Base-by-base conservation (phyloP, 2,113 vertebrate genomes). In the Pyxicephalus adspersus region DNA sequence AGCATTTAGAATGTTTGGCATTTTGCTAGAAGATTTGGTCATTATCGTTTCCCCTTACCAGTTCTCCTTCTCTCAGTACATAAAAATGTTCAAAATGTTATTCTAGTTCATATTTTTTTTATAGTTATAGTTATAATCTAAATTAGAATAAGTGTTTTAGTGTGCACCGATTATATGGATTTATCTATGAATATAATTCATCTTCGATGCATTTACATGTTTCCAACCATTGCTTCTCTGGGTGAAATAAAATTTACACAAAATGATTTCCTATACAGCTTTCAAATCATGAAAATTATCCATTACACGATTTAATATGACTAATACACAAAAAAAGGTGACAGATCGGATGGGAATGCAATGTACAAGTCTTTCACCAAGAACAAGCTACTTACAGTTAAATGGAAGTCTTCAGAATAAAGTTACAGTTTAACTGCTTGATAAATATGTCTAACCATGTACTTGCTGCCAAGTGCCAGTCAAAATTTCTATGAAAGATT, bases 401-500 rank as follows among this genome's bases (percentile, higher is more conserved):
- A 50, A 52, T 55, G 58, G 78, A 52, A 74, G 60, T 70, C 25
- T 60, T 20, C 22, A 55, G 68, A 81, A 64, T 72, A 63, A 66
- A 80, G 25, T 63, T 65, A 38, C 64, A 55, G 64, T 52, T 73
- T n/a, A 64, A 45, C 45, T 26, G 68, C 73, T 45, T 64, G 58
- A 81, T 81, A 71, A 74, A 81, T 81, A 65, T 64, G 54, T 74
- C 60, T 61, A 79, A 16, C 76, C n/a, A 31, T 28, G 45, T 26
- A 29, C 76, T 67, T 19, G 45, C 76, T 78, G 77, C 54, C 4
- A 34, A 79, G 65, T 61, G 65, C 52, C 65, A 70, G 77, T 60
- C 70, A 79, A 79, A 60, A 79, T 70, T 70, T 79, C 77, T 60
- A 17, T 79, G 65, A 70, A 79, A 79, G 77, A 65, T 81, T 57